These are phyloP conservation scores for Diarsia rubi DNA, from an alignment of 2,888 invertebrate species.

Conservation along the genomic window DNA sequence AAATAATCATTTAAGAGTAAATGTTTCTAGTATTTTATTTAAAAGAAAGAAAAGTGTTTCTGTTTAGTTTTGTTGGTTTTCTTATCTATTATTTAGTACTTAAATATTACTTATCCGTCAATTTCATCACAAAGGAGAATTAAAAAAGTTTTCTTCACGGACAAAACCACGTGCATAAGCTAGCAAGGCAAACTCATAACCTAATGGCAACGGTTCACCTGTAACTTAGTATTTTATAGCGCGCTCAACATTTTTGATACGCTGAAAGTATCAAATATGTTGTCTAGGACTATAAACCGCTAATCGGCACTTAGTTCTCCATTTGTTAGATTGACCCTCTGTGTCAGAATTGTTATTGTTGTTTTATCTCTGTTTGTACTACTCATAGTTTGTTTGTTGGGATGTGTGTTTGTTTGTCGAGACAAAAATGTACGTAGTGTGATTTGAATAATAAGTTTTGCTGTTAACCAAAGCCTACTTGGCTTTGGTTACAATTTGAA, in stretches of 20 bases:
- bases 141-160: not conserved
- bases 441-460: not conserved
- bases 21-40: not conserved
- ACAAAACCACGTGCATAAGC: not conserved
- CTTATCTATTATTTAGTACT: not conserved
- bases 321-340: slow-evolving; percentile 77
- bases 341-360: slow-evolving; percentile 58
- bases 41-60: not conserved
- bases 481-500: not conserved
- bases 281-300: slow-evolving; percentile 69
- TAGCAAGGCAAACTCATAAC: slow-evolving; percentile 51
- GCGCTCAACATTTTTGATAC: slow-evolving; percentile 47
- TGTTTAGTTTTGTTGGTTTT: not conserved
- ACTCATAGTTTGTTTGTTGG: not conserved
- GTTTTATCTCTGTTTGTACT: slow-evolving; percentile 47
- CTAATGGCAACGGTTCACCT: slow-evolving; percentile 53
- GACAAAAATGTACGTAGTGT: not conserved
- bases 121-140: not conserved
- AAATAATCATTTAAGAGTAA: not conserved
- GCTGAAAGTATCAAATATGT: slow-evolving; percentile 64
- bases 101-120: not conserved
- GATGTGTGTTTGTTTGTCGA: slow-evolving; percentile 32
- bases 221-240: slow-evolving; percentile 47
- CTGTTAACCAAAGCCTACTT: not conserved
- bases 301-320: slow-evolving; percentile 76